Base-by-base conservation (phyloP, 2,888 invertebrate species). In the Sipha maydis region DNA sequence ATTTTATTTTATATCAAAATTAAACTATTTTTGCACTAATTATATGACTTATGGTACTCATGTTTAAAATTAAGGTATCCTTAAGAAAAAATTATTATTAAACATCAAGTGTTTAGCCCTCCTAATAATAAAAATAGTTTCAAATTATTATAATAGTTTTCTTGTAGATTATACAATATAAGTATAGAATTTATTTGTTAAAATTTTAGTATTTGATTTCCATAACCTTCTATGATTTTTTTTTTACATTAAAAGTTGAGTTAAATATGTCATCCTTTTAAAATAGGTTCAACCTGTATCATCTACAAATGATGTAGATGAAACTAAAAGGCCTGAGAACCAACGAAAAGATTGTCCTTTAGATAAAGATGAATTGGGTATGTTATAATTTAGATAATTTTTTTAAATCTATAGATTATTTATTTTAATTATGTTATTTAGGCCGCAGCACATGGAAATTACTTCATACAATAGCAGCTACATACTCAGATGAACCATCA, bases 381-480 rank as follows among this genome's bases (percentile, higher is more conserved):
- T 89, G 89, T 77, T 56, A 54, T 79, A 77, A n/a, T 78, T 54
- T 54, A 71, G 14, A 11, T 79, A 61, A 69, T 77, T 21, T 75
- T 75, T 61, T 71, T 41, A 11, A 25, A 25, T 77, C 21, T 25
- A 61, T 25, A 4, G 28, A 17, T 19, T 25, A 48, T 78, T 31
- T n/a, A 67, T 85, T 75, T 77, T 56, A 82, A 78, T 79, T 86
- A 9, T 21, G 19, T 71, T 34, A 11, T 14, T 21, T 84, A 91
- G 95, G 94, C 1, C 93, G 94, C 8, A 94, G 94, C 83, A 96
- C 99, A 4, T 99, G 99, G 99, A 95, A 96, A 11, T 95, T 99
- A 90, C 93, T 99, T 4, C 99, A 99, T 92, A 97, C 99, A 0
- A 98, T 99, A 95, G 98, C 98, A 5, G 97, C 98, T 0, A 97